A percentile compares a stretch with the other conserved stretches of the same genome.
These are phyloP conservation scores for Drosophila helvetica DNA, from an alignment of 2,888 invertebrate species.

Conservation along the genomic window DNA sequence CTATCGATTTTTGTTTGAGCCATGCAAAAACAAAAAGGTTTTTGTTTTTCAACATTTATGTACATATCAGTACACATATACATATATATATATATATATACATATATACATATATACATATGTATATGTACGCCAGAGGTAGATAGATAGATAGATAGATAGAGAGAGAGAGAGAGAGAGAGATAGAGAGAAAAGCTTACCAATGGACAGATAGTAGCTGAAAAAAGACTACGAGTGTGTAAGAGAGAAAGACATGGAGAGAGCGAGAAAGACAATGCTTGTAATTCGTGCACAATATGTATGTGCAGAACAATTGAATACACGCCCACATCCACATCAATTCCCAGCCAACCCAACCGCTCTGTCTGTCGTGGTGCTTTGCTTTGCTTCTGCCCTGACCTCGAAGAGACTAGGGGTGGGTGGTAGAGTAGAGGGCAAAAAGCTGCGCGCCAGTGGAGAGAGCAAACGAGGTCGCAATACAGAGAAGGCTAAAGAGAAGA, in stretches of 20 bases:
- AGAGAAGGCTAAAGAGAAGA: conserved; percentile 17
- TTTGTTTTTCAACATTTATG: conserved; percentile 40
- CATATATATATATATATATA: conserved; percentile 4
- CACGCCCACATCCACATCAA: conserved; percentile 61
- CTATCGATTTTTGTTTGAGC: conserved; percentile 60
- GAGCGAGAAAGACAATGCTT: conserved; percentile 29
- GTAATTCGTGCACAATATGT: conserved; percentile 56
- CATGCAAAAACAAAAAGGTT: conserved; percentile 39
- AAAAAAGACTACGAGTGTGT: conserved; percentile 2
- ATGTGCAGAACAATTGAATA: conserved; percentile 56
- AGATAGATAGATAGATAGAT: conserved; percentile 6
- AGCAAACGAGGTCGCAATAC: conserved; percentile 6
- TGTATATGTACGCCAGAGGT: background rate
- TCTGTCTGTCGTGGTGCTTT: conserved; percentile 12
- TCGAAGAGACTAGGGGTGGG: conserved; percentile 7
- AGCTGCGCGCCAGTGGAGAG: background rate
- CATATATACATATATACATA: conserved; percentile 1
- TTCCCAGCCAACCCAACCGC: conserved; percentile 36
- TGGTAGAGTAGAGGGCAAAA: conserved; percentile 15
- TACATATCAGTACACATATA: background rate
- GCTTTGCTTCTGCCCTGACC: conserved; percentile 31
- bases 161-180: background rate
- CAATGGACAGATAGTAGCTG: conserved; percentile 13
- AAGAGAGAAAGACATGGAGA: conserved; percentile 32
- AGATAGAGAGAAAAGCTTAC: conserved; percentile 11